Evolutionary conservation across 2,113 vertebrate genomes (phyloP).

Genomic region (Athene noctua): DNA sequence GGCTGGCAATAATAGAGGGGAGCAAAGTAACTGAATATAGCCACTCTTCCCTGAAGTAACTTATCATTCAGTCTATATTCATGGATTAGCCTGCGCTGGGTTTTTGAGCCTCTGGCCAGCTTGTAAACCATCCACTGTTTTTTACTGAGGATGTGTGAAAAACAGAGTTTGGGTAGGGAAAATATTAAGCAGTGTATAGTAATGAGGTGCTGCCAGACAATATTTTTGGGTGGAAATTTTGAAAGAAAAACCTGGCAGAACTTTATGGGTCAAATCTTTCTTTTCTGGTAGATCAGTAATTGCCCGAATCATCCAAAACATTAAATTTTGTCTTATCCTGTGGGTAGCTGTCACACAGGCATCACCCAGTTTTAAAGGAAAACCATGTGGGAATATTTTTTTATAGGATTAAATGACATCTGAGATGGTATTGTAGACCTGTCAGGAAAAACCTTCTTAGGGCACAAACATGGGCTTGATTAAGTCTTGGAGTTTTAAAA

Average conservation of each 20-base stretch:
- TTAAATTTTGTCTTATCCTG: background rate
- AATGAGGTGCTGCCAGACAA: background rate
- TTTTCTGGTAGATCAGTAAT: background rate
- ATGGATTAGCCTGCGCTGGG: background rate
- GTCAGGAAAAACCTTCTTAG: background rate
- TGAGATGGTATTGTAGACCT: background rate
- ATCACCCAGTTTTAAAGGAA: background rate
- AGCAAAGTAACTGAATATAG: slow-evolving; percentile 6
- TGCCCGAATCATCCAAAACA: background rate
- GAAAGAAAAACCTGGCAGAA: background rate
- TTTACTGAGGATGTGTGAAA: background rate
- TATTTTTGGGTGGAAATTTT: background rate
- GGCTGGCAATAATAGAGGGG: background rate
- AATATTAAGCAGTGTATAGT: background rate
- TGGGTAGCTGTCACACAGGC: background rate
- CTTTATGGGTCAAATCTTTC: background rate
- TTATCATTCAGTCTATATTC: slow-evolving; percentile 23
- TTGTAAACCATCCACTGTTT: background rate
- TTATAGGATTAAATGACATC: background rate
- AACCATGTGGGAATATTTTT: background rate
- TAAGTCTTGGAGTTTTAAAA: background rate
- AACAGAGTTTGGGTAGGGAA: background rate
- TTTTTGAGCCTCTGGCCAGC: background rate
- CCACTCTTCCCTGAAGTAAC: background rate
- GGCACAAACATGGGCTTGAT: background rate